A percentile compares a stretch with the other conserved stretches of the same genome.
phyloP scores from a whole-genome alignment of 2,888 invertebrate species.

The Tridacna gigas region DNA sequence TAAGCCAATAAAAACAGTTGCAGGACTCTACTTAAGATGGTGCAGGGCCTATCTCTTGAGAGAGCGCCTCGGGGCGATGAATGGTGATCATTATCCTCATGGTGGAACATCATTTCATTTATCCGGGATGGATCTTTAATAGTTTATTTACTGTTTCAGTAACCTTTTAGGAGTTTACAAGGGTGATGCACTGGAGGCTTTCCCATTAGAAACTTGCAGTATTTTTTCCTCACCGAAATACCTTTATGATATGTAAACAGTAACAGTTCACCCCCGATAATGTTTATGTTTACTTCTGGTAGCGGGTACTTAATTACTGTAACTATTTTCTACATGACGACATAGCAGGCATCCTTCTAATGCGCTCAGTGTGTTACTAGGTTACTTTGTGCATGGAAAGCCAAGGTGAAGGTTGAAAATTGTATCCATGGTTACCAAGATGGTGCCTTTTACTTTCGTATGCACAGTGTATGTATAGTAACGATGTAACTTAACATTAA shows the following conservation, averaged over 20 bases:
- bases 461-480: slow-evolving; percentile 30
- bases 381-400: slow-evolving; percentile 29
- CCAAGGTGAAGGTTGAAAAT: slow-evolving; percentile 26
- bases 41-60: slow-evolving; percentile 66
- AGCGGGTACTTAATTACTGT: slow-evolving; percentile 15
- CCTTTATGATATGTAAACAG: slow-evolving; percentile 35
- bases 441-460: slow-evolving; percentile 30
- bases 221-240: slow-evolving; percentile 21
- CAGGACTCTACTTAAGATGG: slow-evolving; percentile 71
- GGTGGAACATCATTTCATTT: slow-evolving; percentile 45
- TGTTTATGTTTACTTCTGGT: slow-evolving; percentile 46
- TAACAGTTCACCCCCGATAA: slow-evolving; percentile 52
- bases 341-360: slow-evolving; percentile 4
- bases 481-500: slow-evolving; percentile 26
- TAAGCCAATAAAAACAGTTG: slow-evolving; percentile 72
- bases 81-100: slow-evolving; percentile 47
- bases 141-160: slow-evolving; percentile 56
- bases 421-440: slow-evolving; percentile 26
- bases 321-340: slow-evolving; percentile 15
- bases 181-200: slow-evolving; percentile 45
- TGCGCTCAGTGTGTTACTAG: slow-evolving; percentile 27
- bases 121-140: slow-evolving; percentile 63
- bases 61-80: slow-evolving; percentile 71
- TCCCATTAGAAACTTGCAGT: slow-evolving; percentile 49
- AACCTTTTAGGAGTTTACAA: slow-evolving; percentile 25